Conservation (phyloP, 2,113 vertebrate genomes). For the Piprites chloris region DNA sequence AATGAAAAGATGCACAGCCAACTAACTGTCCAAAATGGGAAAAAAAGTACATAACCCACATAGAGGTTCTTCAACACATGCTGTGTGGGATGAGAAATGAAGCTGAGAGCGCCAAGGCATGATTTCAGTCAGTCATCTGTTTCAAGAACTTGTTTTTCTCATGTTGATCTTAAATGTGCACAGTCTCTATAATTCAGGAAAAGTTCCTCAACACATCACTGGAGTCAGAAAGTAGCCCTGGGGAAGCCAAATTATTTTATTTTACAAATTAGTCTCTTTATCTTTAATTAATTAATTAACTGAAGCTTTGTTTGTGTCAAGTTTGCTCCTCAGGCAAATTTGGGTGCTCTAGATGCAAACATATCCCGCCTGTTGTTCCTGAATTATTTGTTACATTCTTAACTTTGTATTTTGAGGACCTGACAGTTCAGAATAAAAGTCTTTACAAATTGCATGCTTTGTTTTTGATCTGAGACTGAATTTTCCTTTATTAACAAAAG, state of each 20-base stretch:
- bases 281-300: not conserved
- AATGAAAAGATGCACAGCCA: not conserved
- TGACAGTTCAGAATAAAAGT: not conserved
- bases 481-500: not conserved
- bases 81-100: not conserved
- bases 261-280: not conserved
- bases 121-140: not conserved
- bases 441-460: not conserved
- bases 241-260: not conserved
- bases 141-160: not conserved
- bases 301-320: not conserved
- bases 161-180: not conserved
- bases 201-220: not conserved
- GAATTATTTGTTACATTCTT: not conserved
- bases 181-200: not conserved
- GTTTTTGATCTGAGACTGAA: not conserved
- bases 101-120: not conserved
- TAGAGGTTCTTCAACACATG: not conserved
- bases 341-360: not conserved
- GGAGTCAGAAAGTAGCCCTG: fast-evolving
- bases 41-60: not conserved
- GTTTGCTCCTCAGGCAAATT: not conserved
- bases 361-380: not conserved
- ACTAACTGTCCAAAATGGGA: not conserved
- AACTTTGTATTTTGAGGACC: not conserved